Evolutionary conservation across 2,113 vertebrate genomes (phyloP), one percentile per base, ranked within the genome.

Genomic region (Australoheros scitulus): DNA sequence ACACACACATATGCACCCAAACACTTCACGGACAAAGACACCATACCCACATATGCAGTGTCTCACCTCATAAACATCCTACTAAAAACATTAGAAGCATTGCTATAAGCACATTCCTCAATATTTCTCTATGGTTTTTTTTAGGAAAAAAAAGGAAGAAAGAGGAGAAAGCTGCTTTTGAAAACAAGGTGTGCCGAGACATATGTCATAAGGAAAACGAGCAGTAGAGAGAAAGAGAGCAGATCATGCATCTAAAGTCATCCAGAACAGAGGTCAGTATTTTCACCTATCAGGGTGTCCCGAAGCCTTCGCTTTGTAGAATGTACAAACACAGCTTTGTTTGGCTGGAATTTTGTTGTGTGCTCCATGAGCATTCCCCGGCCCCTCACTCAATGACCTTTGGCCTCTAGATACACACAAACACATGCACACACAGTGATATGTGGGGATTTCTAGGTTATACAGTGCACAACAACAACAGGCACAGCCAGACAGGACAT

Each of bases 301-400:
- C 76, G 32, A 63, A 87, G 77, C 56, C 65, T 79, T 78, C 41
- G 43, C 68, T 75, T 70, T 57, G 58, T 22, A 68, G 61, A 80
- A 80, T 41, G 65, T 76, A 93, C 89, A 93, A 86, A 91, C 60
- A 61, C 65, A 63, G 77, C 90, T 93, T 93, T 93, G 93, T 94
- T 87, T 79, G 2, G 77, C 78, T 91, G 91, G 92, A 94, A 94
- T 94, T 91, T 78, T 78, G 79, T 89, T 91, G 82, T 92, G 76
- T 84, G 82, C 84, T 89, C 77, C 85, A 88, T 78, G 76, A 89
- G 80, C 81, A 89, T 91, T 90, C 91, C 86, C 86, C 79, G 22
- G 47, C 63, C 81, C 89, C 64, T 87, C 86, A 60, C 84, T 87
- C 29, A 36, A 52, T 84, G 93, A 87, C 89, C 88, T 81, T 77